A percentile compares a stretch with the other conserved stretches of the same genome.
Evolutionary conservation across 2,113 vertebrate species (phyloP).

Genomic region (Excalfactoria chinensis): DNA sequence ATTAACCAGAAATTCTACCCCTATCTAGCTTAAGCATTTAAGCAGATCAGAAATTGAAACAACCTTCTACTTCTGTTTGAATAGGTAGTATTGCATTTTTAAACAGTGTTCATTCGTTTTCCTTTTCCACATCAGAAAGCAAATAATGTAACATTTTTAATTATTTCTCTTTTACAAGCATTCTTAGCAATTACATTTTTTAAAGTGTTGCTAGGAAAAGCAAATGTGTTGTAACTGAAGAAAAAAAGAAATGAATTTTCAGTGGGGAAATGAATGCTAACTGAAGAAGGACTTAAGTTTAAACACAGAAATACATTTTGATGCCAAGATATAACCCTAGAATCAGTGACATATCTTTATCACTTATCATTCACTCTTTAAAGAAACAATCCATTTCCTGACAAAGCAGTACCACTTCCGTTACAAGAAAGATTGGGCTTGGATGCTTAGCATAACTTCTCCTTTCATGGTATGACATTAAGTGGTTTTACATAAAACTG

Average conservation of each 20-base stretch:
- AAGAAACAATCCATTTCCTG: conserved; percentile 57
- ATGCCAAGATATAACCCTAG: neutral
- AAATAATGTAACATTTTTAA: neutral
- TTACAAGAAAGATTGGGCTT: conserved; percentile 42
- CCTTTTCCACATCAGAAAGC: neutral
- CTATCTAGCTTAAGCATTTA: neutral
- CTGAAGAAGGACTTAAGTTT: neutral
- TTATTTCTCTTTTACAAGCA: neutral
- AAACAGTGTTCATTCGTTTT: neutral
- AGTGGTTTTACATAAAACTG: conserved; percentile 44
- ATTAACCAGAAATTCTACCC: neutral
- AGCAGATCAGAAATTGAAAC: conserved; percentile 1
- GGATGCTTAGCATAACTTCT: conserved; percentile 64
- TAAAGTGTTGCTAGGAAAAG: neutral
- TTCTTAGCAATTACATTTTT: neutral
- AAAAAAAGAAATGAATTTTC: neutral
- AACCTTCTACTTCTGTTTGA: neutral
- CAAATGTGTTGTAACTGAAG: neutral
- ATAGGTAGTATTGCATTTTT: neutral
- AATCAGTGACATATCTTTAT: neutral
- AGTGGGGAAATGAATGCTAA: neutral
- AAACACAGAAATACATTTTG: neutral
- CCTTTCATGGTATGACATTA: conserved; percentile 51
- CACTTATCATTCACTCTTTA: neutral
- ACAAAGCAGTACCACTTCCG: conserved; percentile 26